Evolutionary conservation across 2,888 invertebrate species (phyloP), one percentile per base, ranked within the genome.

Genomic region (Siphlonurus alternatus): DNA sequence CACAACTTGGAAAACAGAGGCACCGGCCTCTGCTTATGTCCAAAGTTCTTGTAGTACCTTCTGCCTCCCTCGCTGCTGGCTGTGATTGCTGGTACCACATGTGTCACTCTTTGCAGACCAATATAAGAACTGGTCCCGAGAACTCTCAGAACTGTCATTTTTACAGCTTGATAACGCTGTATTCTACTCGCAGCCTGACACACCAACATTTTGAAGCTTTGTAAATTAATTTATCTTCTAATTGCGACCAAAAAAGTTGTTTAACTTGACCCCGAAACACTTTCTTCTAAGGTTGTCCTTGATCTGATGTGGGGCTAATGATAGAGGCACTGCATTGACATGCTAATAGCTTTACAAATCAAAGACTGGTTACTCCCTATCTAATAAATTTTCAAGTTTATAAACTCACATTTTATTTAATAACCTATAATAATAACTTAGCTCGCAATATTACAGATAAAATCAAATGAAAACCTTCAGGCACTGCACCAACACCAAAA

Each of bases 21-120:
- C 3, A 73, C 73, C 22, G 72, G 71, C 63, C 77, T 74, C 2
- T 73, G 72, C 70, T 77, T 77, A 68, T 83, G 83, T 0, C 82
- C 82, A 71, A 83, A 83, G 67, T 81, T 78, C 70, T 80, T 81
- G 69, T 79, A 72, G 20, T 67, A 67, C 64, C 71, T 66, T 61
- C 56, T 5, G 38, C 38, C 38, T 38, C 15, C 7, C 38, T 38
- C 38, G 15, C 15, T 5, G 38, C 5, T 38, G 15, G 38, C 7
- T 10, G 38, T 38, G 15, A 38, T 38, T 10, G 38, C 38, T 38
- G 38, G 38, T 5, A 38, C 15, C 7, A 10, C 15, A 38, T 38
- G 38, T 15, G 15, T 38, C 38, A 5, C 38, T 38, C 15, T 5
- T 38, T 38, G 38, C 5, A 38, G 15, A 38, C 38, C 38, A 38